phyloP scores from a whole-genome alignment of 2,113 vertebrate genomes.

The Datnioides undecimradiatus region DNA sequence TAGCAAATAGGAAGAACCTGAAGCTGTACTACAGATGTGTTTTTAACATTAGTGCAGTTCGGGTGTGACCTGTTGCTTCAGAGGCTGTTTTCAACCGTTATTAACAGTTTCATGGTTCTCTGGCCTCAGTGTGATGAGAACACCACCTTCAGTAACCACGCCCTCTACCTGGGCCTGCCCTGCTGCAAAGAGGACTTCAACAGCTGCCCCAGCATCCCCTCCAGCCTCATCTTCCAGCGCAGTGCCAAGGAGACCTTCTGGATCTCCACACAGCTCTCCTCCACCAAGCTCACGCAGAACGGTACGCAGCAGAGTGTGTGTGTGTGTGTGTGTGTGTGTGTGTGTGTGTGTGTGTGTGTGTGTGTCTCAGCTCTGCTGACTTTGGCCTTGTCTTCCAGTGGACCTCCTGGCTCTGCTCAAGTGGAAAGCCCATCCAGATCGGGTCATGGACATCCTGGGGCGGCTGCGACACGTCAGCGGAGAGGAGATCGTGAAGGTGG shows the following conservation, averaged over 20 bases:
- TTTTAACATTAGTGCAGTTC: too few relatives aligned
- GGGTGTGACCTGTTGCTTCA: too few relatives aligned
- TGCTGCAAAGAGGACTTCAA: conserved; percentile 98
- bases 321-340: background rate
- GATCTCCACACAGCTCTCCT: conserved; percentile 96
- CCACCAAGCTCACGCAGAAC: conserved; percentile 98
- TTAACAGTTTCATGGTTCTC: too few relatives aligned
- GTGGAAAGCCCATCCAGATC: conserved; percentile 96
- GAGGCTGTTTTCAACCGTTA: too few relatives aligned
- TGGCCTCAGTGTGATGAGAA: conserved; percentile 93
- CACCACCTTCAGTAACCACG: conserved; percentile 96
- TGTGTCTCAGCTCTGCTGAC: background rate
- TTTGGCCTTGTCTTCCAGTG: conserved; percentile 79
- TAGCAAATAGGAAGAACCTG: too few relatives aligned
- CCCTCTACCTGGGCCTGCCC: conserved; percentile 95
- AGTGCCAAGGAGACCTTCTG: conserved; percentile 96
- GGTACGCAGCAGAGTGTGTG: conserved; percentile 78
- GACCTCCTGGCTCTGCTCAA: conserved; percentile 96
- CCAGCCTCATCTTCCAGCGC: conserved; percentile 97
- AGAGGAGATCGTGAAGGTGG: conserved; percentile 98
- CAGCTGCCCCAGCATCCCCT: conserved; percentile 92
- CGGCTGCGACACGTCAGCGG: conserved; percentile 94
- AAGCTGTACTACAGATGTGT: too few relatives aligned
- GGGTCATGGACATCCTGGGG: conserved; percentile 95
- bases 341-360: background rate